A percentile compares a stretch with the other conserved stretches of the same genome.
phyloP scores from a whole-genome alignment of 2,888 invertebrate genomes.

The Drosophila paramelanica region DNA sequence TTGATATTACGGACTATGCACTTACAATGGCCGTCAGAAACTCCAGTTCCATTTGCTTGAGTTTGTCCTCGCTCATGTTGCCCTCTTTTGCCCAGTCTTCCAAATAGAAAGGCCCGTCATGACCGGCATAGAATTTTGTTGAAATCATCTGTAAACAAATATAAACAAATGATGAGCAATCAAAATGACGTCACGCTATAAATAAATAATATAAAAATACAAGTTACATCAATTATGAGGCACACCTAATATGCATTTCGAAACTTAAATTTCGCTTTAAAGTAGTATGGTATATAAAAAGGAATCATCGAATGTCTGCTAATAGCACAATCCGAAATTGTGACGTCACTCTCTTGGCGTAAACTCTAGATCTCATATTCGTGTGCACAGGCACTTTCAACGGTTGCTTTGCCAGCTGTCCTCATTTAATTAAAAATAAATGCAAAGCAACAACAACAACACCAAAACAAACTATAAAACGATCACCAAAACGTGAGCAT shows the following conservation, averaged over 20 bases:
- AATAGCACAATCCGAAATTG: neutral
- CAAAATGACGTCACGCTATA: constrained; percentile 41
- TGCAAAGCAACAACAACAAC: constrained; percentile 6
- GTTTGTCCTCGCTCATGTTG: constrained; percentile 89
- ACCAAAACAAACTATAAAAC: constrained; percentile 17
- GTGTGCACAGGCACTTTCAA: constrained; percentile 10
- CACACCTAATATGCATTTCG: too few relatives aligned
- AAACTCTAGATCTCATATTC: neutral
- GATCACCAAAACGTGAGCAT: constrained; percentile 12
- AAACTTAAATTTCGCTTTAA: too few relatives aligned
- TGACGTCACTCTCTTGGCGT: neutral
- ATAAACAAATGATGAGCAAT: constrained; percentile 18
- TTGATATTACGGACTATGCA: constrained; percentile 43
- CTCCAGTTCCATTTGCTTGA: constrained; percentile 94
- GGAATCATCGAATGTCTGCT: too few relatives aligned
- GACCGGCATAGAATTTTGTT: constrained; percentile 97
- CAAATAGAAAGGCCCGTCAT: constrained; percentile 93
- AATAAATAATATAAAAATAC: neutral
- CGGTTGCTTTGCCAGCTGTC: constrained; percentile 23
- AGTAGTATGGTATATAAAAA: too few relatives aligned
- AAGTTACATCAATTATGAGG: neutral
- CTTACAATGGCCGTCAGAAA: constrained; percentile 96
- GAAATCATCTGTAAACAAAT: constrained; percentile 92
- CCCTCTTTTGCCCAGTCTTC: constrained; percentile 97
- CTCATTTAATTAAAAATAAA: constrained; percentile 40